Percentiles rank a stretch among this genome's conserved stretches.
Conservation (phyloP, 2,888 invertebrate species). For the Achlya flavicornis region DNA sequence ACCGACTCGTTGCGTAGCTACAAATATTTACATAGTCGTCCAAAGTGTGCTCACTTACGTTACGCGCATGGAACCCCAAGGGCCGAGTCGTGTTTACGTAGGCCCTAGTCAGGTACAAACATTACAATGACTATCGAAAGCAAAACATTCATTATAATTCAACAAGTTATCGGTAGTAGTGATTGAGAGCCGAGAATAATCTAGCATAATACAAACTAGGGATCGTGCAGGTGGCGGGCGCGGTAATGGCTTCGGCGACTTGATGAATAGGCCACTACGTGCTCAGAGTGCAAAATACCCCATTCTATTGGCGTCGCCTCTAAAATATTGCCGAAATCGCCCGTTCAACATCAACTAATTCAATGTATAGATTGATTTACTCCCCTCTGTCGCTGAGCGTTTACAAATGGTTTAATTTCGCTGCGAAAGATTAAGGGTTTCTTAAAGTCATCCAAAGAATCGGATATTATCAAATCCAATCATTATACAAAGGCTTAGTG, state of each 20-base stretch:
- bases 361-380: constrained; percentile 79
- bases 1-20: constrained; percentile 10
- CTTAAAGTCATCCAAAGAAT: constrained; percentile 34
- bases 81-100: constrained; percentile 5
- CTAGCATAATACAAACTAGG: constrained; percentile 69
- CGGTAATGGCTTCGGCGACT: constrained; percentile 74
- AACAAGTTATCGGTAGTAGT: constrained; percentile 64
- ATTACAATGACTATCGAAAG: constrained; percentile 17
- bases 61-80: constrained; percentile 4
- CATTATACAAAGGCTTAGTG: constrained; percentile 38
- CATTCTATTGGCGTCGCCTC: constrained; percentile 69
- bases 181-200: constrained; percentile 69
- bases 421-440: constrained; percentile 58
- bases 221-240: constrained; percentile 74
- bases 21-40: constrained; percentile 12
- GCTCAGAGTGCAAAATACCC: constrained; percentile 71
- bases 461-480: constrained; percentile 50
- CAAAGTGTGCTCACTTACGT: constrained; percentile 13
- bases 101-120: constrained; percentile 9
- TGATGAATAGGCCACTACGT: constrained; percentile 79
- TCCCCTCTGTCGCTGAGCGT: constrained; percentile 53
- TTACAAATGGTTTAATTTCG: constrained; percentile 76
- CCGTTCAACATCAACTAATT: constrained; percentile 78
- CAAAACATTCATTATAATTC: constrained; percentile 39
- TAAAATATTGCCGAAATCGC: constrained; percentile 77